Conservation (phyloP, 2,797 vertebrate species). For the Sebastiscus albofasciatus region DNA sequence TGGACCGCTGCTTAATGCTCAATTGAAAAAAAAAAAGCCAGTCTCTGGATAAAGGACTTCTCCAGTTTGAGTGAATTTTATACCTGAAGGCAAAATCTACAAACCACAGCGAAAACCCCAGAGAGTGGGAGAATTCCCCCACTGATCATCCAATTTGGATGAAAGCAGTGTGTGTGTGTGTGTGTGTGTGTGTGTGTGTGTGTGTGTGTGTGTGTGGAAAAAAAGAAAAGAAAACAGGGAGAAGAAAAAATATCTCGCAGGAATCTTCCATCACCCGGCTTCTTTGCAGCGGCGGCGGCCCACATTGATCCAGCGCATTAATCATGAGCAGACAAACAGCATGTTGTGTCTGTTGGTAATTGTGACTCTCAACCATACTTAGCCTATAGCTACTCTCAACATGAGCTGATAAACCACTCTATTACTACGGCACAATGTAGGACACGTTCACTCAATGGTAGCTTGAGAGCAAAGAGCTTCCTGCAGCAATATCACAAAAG, state of each 20-base stretch:
- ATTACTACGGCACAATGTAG: slow-evolving; percentile 77
- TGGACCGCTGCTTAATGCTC: slow-evolving; percentile 58
- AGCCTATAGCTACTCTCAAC: slow-evolving; percentile 79
- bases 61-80: slow-evolving; percentile 70
- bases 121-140: slow-evolving; percentile 74
- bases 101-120: slow-evolving; percentile 70
- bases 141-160: slow-evolving; percentile 82
- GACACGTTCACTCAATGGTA: slow-evolving; percentile 64
- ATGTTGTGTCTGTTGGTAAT: slow-evolving; percentile 82
- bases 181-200: no score
- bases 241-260: slow-evolving; percentile 58
- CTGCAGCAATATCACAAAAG: slow-evolving; percentile 72
- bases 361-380: slow-evolving; percentile 79
- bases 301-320: slow-evolving; percentile 76
- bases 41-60: slow-evolving; percentile 66
- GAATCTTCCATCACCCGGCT: slow-evolving; percentile 74
- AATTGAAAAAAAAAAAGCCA: slow-evolving; percentile 66
- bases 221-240: slow-evolving; percentile 32
- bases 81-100: slow-evolving; percentile 81
- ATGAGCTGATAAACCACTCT: slow-evolving; percentile 80
- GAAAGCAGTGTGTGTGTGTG: slow-evolving; percentile 61
- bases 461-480: slow-evolving; percentile 62
- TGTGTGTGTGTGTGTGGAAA: neutral
- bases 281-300: slow-evolving; percentile 45
- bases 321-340: slow-evolving; percentile 81